These are phyloP conservation scores for Syrrhaptes paradoxus DNA, from an alignment of 2,113 vertebrate species.

Conservation along the genomic window DNA sequence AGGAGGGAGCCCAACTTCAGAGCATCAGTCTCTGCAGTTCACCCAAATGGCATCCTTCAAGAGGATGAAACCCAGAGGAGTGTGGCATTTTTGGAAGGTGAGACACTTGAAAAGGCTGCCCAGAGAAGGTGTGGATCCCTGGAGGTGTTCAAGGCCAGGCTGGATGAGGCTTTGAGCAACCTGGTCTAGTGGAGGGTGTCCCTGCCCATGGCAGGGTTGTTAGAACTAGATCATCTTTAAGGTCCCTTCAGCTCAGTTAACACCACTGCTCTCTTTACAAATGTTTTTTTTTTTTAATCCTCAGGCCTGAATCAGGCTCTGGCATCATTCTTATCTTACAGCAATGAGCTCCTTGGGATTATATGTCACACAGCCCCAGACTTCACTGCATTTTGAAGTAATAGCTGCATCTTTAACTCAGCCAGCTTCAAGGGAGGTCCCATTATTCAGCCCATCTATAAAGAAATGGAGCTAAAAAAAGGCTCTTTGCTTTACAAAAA, in stretches of 20 bases:
- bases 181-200: no score
- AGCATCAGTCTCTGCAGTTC: not conserved
- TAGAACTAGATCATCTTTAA: no score
- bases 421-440: not conserved
- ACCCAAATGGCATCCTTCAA: not conserved
- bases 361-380: not conserved
- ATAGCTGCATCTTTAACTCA: not conserved
- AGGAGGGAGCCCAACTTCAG: not conserved
- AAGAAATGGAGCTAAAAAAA: not conserved
- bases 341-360: not conserved
- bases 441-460: slow-evolving; percentile 11
- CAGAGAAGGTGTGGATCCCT: no score
- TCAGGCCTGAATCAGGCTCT: not conserved
- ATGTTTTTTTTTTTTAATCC: not conserved
- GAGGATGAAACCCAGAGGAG: not conserved
- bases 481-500: not conserved
- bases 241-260: not conserved
- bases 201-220: no score
- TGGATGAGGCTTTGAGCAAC: no score
- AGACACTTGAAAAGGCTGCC: no score
- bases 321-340: not conserved
- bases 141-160: no score
- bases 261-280: not conserved
- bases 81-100: not conserved
- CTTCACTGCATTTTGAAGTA: slow-evolving; percentile 30